phyloP scores from a whole-genome alignment of 2,888 invertebrate genomes.

The Ochropleura leucogaster region DNA sequence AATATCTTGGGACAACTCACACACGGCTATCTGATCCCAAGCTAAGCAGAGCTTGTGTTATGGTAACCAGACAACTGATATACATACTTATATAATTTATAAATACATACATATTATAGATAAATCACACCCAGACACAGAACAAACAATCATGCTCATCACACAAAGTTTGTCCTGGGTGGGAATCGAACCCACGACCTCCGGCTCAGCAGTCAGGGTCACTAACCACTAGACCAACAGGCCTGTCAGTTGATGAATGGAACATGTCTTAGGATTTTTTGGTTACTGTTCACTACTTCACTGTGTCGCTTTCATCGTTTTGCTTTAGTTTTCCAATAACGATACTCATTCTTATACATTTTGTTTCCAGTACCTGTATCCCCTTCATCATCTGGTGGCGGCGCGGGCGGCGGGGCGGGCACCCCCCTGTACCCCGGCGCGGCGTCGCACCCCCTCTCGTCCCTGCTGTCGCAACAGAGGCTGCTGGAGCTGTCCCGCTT shows the following conservation, averaged over 20 bases:
- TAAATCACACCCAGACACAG: too few relatives aligned
- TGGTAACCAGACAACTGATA: too few relatives aligned
- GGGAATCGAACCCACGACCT: too few relatives aligned
- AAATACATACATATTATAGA: too few relatives aligned
- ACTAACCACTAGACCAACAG: too few relatives aligned
- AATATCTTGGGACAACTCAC: too few relatives aligned
- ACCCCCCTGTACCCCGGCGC: constrained; percentile 88
- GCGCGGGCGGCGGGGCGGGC: constrained; percentile 83
- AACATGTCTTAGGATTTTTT: not conserved
- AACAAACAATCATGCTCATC: too few relatives aligned
- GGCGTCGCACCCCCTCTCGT: constrained; percentile 92
- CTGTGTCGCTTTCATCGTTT: not conserved
- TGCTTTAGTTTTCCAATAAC: not conserved
- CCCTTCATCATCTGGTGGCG: constrained; percentile 89
- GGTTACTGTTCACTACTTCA: not conserved
- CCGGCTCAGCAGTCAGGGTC: too few relatives aligned
- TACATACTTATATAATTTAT: too few relatives aligned
- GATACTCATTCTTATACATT: constrained; percentile 30
- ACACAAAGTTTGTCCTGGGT: too few relatives aligned
- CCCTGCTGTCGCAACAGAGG: constrained; percentile 94
- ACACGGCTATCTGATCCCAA: too few relatives aligned
- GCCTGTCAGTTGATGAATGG: not conserved
- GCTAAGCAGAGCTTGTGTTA: too few relatives aligned
- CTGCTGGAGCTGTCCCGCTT: constrained; percentile 95
- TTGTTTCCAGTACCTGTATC: constrained; percentile 89